A percentile compares a stretch with the other conserved stretches of the same genome.
These are phyloP conservation scores for Panagrolaimus sp. DNA, from an alignment of 1,140 invertebrate genomes.

Conservation along the genomic window DNA sequence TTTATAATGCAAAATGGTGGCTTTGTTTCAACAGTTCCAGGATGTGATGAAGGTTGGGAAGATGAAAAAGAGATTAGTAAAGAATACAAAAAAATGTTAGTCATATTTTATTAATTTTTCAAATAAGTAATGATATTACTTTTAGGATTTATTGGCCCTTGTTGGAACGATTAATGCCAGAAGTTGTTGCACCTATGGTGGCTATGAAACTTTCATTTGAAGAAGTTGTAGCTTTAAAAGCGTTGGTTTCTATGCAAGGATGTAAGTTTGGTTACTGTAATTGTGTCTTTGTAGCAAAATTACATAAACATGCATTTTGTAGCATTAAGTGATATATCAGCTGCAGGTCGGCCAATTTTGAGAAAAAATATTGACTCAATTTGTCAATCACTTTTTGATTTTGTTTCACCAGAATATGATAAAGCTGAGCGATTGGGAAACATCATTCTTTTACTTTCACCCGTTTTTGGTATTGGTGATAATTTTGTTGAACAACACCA, in stretches of 20 bases:
- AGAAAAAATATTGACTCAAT: conserved; percentile 38
- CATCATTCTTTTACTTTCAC: conserved; percentile 46
- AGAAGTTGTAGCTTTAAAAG: conserved; percentile 58
- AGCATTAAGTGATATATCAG: conserved; percentile 51
- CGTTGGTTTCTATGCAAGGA: conserved; percentile 53
- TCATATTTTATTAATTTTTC: neutral
- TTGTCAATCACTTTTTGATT: conserved; percentile 34
- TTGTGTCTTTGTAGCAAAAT: neutral
- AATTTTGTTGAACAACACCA: conserved; percentile 57
- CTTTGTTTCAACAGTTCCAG: conserved; percentile 44
- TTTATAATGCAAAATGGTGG: conserved; percentile 58
- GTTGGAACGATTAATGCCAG: conserved; percentile 48
- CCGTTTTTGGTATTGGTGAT: conserved; percentile 52
- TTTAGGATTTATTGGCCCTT: conserved; percentile 56
- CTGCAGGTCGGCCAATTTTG: conserved; percentile 30
- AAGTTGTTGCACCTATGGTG: conserved; percentile 53
- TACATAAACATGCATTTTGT: conserved; percentile 8
- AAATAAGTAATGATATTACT: neutral
- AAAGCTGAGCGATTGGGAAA: conserved; percentile 51
- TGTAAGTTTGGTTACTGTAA: conserved; percentile 35
- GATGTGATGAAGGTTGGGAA: conserved; percentile 50
- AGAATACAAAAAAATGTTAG: conserved; percentile 50
- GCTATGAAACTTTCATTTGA: conserved; percentile 50
- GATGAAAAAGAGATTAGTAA: conserved; percentile 55
- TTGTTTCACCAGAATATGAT: conserved; percentile 27